Evolutionary conservation across 2,888 invertebrate genomes (phyloP).

Genomic region (Cephus nigrinus): DNA sequence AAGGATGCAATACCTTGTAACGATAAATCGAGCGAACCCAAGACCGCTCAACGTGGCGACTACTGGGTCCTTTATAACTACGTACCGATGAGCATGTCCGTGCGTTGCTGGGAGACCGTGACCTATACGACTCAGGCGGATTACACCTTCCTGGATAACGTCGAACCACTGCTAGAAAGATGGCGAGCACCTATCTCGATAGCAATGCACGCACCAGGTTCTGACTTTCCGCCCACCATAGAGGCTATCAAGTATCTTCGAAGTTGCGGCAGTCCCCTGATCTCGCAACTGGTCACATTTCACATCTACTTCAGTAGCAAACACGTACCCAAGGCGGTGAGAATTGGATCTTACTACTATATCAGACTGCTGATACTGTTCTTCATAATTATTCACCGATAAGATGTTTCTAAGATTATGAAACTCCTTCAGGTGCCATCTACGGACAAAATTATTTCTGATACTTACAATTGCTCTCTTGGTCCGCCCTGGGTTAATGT

Average conservation of each 20-base stretch:
- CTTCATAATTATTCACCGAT: neutral
- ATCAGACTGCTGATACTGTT: neutral
- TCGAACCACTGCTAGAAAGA: conserved; percentile 83
- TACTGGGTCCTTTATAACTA: conserved; percentile 93
- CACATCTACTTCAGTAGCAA: conserved; percentile 90
- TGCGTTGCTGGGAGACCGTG: conserved; percentile 84
- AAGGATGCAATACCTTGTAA: conserved; percentile 72
- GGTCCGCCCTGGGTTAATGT: conserved; percentile 78
- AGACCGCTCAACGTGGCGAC: conserved; percentile 79
- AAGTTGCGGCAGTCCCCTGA: conserved; percentile 79
- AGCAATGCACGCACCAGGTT: conserved; percentile 88
- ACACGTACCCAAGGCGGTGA: conserved; percentile 81
- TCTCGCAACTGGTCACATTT: conserved; percentile 85
- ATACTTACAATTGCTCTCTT: conserved; percentile 78
- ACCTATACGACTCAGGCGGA: conserved; percentile 95
- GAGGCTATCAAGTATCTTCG: conserved; percentile 84
- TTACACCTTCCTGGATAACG: conserved; percentile 90
- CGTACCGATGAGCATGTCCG: conserved; percentile 74
- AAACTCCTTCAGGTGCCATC: conserved; percentile 72
- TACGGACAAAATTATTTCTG: conserved; percentile 72
- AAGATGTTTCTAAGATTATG: neutral
- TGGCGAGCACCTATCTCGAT: conserved; percentile 91
- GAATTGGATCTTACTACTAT: conserved; percentile 14
- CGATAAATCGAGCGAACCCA: conserved; percentile 72
- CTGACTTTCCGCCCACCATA: conserved; percentile 81